Evolutionary conservation across 2,888 invertebrate species (phyloP).

Genomic region (Drosophila nr. fundita): DNA sequence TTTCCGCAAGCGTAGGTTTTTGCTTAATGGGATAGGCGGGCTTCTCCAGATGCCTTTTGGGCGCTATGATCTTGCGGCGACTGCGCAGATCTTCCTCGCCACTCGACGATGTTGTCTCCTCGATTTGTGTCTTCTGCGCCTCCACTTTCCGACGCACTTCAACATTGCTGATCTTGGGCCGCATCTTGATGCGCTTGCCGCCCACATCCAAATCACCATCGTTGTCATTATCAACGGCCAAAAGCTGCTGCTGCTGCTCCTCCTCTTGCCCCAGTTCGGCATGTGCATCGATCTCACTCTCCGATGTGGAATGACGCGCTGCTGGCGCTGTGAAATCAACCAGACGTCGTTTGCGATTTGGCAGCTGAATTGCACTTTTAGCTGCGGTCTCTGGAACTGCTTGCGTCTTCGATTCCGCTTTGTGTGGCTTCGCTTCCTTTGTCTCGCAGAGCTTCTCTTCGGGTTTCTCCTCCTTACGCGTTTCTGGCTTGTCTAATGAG

Average conservation of each 20-base stretch:
- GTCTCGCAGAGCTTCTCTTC: neutral
- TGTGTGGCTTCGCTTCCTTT: slow-evolving; percentile 7
- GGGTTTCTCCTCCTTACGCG: neutral
- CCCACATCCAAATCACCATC: slow-evolving; percentile 81
- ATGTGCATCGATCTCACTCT: slow-evolving; percentile 82
- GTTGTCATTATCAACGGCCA: slow-evolving; percentile 47
- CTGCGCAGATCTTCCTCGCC: slow-evolving; percentile 78
- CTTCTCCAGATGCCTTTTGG: slow-evolving; percentile 66
- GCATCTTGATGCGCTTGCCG: slow-evolving; percentile 84
- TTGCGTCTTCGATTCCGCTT: neutral
- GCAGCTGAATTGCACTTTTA: slow-evolving; percentile 15
- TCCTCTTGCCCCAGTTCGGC: slow-evolving; percentile 86
- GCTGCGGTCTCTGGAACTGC: neutral
- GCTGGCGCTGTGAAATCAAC: slow-evolving; percentile 62
- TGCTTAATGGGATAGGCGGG: slow-evolving; percentile 43
- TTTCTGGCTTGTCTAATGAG: slow-evolving; percentile 5
- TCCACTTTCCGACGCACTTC: slow-evolving; percentile 83
- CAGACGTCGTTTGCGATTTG: slow-evolving; percentile 82
- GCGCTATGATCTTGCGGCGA: slow-evolving; percentile 69
- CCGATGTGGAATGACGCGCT: slow-evolving; percentile 73
- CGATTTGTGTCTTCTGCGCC: slow-evolving; percentile 75
- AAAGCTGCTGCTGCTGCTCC: slow-evolving; percentile 84
- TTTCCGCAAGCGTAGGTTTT: slow-evolving; percentile 79
- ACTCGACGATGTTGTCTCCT: slow-evolving; percentile 82
- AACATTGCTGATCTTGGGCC: slow-evolving; percentile 77